Conservation (phyloP, 2,888 invertebrate genomes). For the Cartodere bifasciata region DNA sequence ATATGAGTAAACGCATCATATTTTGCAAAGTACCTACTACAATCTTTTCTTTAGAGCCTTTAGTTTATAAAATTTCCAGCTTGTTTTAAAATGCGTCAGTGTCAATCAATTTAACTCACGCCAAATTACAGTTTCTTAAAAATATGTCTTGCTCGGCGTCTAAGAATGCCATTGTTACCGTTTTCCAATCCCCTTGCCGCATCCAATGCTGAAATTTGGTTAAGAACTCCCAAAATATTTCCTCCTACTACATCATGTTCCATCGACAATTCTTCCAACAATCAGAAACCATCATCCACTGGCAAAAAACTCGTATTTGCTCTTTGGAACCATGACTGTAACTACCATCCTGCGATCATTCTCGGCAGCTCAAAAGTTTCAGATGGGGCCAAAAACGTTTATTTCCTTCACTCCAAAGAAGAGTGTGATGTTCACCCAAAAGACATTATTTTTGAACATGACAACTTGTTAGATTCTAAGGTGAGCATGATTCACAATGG, state of each 20-base stretch:
- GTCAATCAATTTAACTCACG: no score
- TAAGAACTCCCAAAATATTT: no score
- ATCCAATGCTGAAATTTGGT: no score
- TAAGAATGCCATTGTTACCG: no score
- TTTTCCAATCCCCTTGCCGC: no score
- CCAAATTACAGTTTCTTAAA: no score
- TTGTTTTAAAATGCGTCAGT: no score
- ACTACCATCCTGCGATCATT: constrained; percentile 8
- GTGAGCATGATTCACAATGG: constrained; percentile 9
- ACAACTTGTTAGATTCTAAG: constrained; percentile 12
- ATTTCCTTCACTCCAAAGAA: constrained; percentile 12
- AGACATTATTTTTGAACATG: constrained; percentile 13
- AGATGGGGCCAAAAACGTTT: constrained; percentile 5
- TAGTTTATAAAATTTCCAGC: no score
- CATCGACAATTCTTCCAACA: neutral
- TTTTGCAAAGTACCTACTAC: no score
- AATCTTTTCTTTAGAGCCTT: no score
- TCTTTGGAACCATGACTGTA: constrained; percentile 8
- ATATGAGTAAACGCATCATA: no score
- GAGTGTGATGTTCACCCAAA: constrained; percentile 10
- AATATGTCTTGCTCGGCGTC: no score
- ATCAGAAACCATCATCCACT: neutral
- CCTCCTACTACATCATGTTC: neutral
- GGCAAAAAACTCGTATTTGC: constrained; percentile 8
- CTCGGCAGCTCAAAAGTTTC: constrained; percentile 7